These are phyloP conservation scores for Corbicula japonica DNA, from an alignment of 2,888 invertebrate species.

Conservation along the genomic window DNA sequence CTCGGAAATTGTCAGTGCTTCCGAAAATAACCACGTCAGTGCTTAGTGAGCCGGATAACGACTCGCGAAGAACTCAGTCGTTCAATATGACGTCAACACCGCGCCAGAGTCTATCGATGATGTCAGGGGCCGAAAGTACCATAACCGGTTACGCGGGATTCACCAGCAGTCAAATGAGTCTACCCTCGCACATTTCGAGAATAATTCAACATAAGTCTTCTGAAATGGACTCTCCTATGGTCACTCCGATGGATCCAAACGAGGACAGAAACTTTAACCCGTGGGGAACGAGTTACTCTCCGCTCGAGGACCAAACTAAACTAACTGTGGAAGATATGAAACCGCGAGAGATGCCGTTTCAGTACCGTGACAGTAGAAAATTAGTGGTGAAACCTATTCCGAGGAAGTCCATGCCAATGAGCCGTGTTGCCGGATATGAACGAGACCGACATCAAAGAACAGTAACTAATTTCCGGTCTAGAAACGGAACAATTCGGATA, in stretches of 20 bases:
- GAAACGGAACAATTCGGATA: conserved; percentile 65
- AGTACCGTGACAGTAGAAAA: conserved; percentile 59
- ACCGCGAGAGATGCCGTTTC: conserved; percentile 64
- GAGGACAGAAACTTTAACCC: conserved; percentile 56
- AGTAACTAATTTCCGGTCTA: conserved; percentile 64
- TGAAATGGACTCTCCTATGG: conserved; percentile 36
- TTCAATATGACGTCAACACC: conserved; percentile 68
- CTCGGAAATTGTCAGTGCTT: conserved; percentile 47
- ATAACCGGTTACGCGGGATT: conserved; percentile 41
- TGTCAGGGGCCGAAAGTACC: conserved; percentile 52
- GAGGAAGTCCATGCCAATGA: conserved; percentile 63
- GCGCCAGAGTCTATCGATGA: conserved; percentile 64
- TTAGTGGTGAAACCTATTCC: conserved; percentile 61
- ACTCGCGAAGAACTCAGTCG: conserved; percentile 28
- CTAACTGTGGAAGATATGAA: conserved; percentile 58
- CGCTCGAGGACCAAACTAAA: conserved; percentile 61
- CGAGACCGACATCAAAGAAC: conserved; percentile 64
- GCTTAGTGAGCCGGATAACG: conserved; percentile 54
- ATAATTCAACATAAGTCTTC: conserved; percentile 49
- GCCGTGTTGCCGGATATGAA: conserved; percentile 59
- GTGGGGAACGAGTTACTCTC: conserved; percentile 63
- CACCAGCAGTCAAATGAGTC: conserved; percentile 50
- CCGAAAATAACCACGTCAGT: conserved; percentile 65
- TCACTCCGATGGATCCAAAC: conserved; percentile 11
- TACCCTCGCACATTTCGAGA: conserved; percentile 55